Evolutionary conservation across 2,888 invertebrate species (phyloP).

Genomic region (Oligia fasciuncula): DNA sequence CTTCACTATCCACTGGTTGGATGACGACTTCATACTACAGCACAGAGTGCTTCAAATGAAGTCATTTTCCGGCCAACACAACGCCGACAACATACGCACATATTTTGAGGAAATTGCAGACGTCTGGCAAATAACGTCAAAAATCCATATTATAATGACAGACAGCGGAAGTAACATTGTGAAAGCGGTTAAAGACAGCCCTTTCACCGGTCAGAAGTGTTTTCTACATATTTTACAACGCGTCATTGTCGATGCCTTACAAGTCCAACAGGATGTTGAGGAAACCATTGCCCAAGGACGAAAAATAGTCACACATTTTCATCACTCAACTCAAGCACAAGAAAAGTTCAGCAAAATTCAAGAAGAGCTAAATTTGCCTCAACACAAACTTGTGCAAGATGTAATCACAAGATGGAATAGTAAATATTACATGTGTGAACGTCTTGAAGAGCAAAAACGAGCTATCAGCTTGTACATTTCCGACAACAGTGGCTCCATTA

Average conservation of each 20-base stretch:
- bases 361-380: not conserved
- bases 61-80: not conserved
- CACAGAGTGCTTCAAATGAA: constrained; percentile 2
- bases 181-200: not conserved
- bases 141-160: not conserved
- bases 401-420: not conserved
- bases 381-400: not conserved
- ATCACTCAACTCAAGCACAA: not conserved
- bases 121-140: not conserved
- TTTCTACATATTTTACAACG: constrained; percentile 3
- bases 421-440: not conserved
- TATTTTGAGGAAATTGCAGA: not conserved
- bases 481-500: not conserved
- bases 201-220: not conserved
- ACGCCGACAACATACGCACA: not conserved
- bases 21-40: not conserved
- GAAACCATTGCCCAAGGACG: not conserved
- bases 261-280: not conserved
- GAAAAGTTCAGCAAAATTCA: not conserved
- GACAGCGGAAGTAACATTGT: not conserved
- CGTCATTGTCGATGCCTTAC: not conserved
- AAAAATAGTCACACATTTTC: not conserved
- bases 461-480: not conserved
- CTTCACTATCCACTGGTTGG: constrained; percentile 1
- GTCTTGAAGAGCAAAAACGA: not conserved